Evolutionary conservation across 2,888 invertebrate genomes (phyloP).

Genomic region (Shargacucullia verbasci): DNA sequence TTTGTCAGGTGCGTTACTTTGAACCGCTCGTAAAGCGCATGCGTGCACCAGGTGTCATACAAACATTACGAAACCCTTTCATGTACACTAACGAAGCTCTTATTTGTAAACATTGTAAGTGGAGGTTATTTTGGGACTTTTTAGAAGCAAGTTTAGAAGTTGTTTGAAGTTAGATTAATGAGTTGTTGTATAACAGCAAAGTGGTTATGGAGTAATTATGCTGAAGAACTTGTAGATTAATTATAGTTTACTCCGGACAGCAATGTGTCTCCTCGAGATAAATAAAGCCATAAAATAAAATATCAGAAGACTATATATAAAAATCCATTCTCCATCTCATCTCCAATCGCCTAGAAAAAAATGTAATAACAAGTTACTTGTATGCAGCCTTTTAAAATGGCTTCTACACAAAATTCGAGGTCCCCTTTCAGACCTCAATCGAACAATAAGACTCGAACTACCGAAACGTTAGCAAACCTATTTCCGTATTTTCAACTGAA

Average conservation of each 20-base stretch:
- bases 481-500: constrained; percentile 41
- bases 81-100: constrained; percentile 46
- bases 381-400: neutral
- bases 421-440: neutral
- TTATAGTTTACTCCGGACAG: no score
- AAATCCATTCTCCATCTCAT: no score
- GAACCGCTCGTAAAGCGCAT: constrained; percentile 44
- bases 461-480: constrained; percentile 24
- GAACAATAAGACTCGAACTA: constrained; percentile 17
- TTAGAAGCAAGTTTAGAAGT: constrained; percentile 35
- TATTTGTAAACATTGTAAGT: constrained; percentile 58
- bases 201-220: neutral
- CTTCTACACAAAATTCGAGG: neutral
- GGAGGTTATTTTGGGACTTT: constrained; percentile 51
- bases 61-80: constrained; percentile 54
- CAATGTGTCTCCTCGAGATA: no score
- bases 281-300: no score
- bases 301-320: no score
- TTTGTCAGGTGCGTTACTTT: constrained; percentile 43
- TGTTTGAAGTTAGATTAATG: constrained; percentile 49
- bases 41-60: constrained; percentile 52
- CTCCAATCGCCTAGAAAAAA: no score
- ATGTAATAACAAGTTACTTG: neutral
- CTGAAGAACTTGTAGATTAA: constrained; percentile 4
- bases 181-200: no score